These are phyloP conservation scores for Campoplex nolae DNA, from an alignment of 2,888 invertebrate species.

Conservation along the genomic window DNA sequence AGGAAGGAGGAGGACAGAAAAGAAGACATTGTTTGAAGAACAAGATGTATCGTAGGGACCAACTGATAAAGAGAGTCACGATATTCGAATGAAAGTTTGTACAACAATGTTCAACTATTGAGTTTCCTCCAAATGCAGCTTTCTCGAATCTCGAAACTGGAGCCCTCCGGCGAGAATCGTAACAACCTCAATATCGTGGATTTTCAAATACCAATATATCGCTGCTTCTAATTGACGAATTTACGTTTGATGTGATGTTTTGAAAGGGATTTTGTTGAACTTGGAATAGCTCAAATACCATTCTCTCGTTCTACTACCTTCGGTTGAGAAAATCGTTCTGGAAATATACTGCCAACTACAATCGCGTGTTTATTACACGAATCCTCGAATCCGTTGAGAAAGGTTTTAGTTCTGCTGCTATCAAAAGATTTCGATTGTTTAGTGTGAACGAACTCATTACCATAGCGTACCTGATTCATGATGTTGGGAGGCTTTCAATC, in stretches of 20 bases:
- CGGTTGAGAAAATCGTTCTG: not conserved
- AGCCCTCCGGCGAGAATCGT: not conserved
- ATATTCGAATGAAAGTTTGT: constrained; percentile 49
- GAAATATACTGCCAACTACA: not conserved
- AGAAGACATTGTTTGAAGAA: constrained; percentile 9
- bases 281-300: not conserved
- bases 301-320: not conserved
- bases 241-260: not conserved
- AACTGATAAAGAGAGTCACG: constrained; percentile 34
- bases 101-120: constrained; percentile 35
- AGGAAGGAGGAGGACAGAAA: not conserved
- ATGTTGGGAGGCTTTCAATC: not conserved
- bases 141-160: not conserved
- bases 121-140: constrained; percentile 1
- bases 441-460: not conserved
- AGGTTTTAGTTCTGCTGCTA: not conserved
- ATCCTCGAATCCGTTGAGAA: not conserved
- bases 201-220: not conserved
- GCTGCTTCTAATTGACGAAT: not conserved
- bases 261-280: not conserved
- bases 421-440: not conserved
- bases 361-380: not conserved
- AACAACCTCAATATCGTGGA: not conserved
- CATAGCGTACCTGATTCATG: not conserved
- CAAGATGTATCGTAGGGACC: constrained; percentile 20